Base-by-base conservation (phyloP, 2,113 vertebrate genomes). In the Menidia beryllina region DNA sequence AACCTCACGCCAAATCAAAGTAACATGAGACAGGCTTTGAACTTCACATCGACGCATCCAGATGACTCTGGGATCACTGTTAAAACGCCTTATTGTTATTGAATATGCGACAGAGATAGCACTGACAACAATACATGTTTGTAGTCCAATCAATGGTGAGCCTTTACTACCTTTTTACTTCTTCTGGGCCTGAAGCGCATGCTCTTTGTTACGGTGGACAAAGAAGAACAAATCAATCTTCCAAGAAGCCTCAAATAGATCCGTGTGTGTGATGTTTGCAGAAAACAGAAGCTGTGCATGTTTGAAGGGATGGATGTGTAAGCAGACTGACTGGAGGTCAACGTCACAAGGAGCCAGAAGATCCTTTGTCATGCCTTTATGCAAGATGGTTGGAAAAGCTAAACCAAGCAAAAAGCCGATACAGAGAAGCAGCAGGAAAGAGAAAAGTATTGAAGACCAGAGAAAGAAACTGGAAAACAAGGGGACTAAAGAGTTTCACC, bases 1-100 rank as follows among this genome's bases (percentile, higher is more conserved):
- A 85, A 79, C 86, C 74, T 62, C 53, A 69, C 77, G 71, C 75
- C 57, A 63, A 75, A 85, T 86, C 88, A 88, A 86, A 89, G 84
- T 23, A 54, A 75, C 68, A 65, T 43, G 77, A 76, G 54, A 67
- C 77, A 27, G 51, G 50, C 77, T 88, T 84, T 89, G 87, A 86
- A 81, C 34, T 77, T 85, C 70, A 53, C 74, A 64, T 0, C 45
- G 49, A 69, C 48, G 57, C 30, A 20, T 54, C 36, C 23, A 0
- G 7, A 45, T 57, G 77, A 89, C 83, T 70, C 83, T 81, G 72
- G 36, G 48, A 58, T 75, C 61, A 34, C 60, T 64, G 75, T 39
- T 49, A 36, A 87, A 82, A 64, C 0, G 26, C 49, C 53, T 48
- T 65, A 64, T 82, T 76, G 70, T 81, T 85, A 84, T 83, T 71